phyloP scores from a whole-genome alignment of 1,140 invertebrate species.

The Apis mellifera region DNA sequence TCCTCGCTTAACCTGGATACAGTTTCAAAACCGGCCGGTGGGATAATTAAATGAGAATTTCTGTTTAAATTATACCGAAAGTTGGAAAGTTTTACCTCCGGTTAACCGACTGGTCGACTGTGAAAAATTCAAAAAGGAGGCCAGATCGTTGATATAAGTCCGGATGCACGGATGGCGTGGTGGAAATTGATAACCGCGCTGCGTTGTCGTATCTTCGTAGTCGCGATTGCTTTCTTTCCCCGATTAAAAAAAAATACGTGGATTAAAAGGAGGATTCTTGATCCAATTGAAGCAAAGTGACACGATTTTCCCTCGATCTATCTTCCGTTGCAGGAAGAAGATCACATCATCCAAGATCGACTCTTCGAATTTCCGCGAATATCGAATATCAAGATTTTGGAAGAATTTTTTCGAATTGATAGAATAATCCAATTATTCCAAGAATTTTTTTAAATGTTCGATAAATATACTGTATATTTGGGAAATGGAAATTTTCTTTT shows the following conservation, averaged over 20 bases:
- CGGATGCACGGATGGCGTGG: conserved; percentile 6
- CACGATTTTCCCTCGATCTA: not conserved
- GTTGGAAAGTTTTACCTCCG: conserved; percentile 15
- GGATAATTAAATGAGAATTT: conserved; percentile 12
- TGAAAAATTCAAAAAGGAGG: not conserved
- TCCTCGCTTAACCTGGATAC: not conserved
- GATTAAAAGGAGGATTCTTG: conserved; percentile 17
- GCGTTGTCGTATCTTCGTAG: not conserved
- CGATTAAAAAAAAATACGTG: conserved; percentile 2
- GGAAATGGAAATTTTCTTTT: not conserved
- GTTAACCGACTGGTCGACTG: not conserved
- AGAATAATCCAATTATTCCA: too few species aligned
- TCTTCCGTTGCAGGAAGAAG: not conserved
- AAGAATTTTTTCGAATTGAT: not conserved
- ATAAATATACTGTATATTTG: not conserved
- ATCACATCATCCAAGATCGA: not conserved
- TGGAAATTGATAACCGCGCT: conserved; percentile 4
- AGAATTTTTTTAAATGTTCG: not conserved
- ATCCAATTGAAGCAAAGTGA: not conserved
- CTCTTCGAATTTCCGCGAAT: not conserved
- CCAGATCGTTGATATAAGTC: not conserved
- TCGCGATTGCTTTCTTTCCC: conserved; percentile 8
- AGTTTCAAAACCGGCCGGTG: not conserved
- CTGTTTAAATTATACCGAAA: conserved; percentile 10
- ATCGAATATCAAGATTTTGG: not conserved